Conservation (phyloP, 2,888 invertebrate species). For the Sesia apiformis region DNA sequence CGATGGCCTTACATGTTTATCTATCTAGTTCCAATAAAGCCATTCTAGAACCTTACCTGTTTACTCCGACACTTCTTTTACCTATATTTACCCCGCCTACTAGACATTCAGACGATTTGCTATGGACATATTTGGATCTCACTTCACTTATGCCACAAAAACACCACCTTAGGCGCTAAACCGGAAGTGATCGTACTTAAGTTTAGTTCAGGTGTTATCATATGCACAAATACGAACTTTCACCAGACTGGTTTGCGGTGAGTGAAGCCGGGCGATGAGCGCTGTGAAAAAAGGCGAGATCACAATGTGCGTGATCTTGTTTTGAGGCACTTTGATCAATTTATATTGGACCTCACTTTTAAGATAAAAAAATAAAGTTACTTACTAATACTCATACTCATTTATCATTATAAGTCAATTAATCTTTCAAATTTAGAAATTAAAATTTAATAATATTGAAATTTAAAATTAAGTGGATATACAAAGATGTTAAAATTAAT, state of each 20-base stretch:
- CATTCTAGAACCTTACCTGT: neutral
- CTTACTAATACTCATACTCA: too few relatives aligned
- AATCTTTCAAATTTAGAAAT: too few relatives aligned
- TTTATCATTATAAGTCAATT: too few relatives aligned
- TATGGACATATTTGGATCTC: neutral
- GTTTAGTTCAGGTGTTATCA: conserved; percentile 40
- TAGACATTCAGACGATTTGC: neutral
- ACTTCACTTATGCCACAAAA: conserved; percentile 19
- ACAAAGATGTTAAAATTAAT: too few relatives aligned
- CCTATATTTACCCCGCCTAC: neutral
- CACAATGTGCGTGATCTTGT: conserved; percentile 17
- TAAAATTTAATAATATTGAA: too few relatives aligned
- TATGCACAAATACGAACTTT: conserved; percentile 50
- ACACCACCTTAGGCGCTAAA: conserved; percentile 43
- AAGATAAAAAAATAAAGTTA: too few relatives aligned
- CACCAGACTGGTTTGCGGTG: conserved; percentile 39
- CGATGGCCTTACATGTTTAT: too few relatives aligned
- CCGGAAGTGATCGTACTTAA: conserved; percentile 44
- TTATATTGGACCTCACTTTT: neutral
- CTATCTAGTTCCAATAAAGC: neutral
- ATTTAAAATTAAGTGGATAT: too few relatives aligned
- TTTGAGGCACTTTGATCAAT: conserved; percentile 9
- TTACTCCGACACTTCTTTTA: neutral
- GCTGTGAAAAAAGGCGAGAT: conserved; percentile 28
- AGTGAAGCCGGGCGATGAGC: conserved; percentile 23